Percentiles rank a stretch among this genome's conserved stretches.
Conservation (phyloP, 2,797 vertebrate genomes). For the Chrosomus eos region DNA sequence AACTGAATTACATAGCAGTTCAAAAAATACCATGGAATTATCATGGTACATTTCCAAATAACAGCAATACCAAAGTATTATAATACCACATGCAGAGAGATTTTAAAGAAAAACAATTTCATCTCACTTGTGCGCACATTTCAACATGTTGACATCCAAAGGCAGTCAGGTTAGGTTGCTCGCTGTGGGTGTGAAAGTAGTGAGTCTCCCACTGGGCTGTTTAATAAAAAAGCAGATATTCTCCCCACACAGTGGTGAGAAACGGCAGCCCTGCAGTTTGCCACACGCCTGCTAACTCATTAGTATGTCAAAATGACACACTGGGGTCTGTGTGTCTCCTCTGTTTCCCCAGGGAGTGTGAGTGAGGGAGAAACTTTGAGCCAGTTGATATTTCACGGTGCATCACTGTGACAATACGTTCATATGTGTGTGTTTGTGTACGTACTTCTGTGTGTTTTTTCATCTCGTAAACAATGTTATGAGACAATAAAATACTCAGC, state of each 20-base stretch:
- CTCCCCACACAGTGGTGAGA: slow-evolving; percentile 39
- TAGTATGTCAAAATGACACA: slow-evolving; percentile 53
- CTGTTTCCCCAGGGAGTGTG: slow-evolving; percentile 13
- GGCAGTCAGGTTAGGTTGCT: slow-evolving; percentile 37
- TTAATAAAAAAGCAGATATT: slow-evolving; percentile 53
- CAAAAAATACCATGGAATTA: background rate
- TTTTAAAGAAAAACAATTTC: slow-evolving; percentile 12
- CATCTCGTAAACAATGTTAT: slow-evolving; percentile 54
- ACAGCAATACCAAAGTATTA: background rate
- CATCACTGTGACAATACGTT: slow-evolving; percentile 29
- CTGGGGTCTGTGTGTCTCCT: slow-evolving; percentile 19
- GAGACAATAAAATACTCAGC: slow-evolving; percentile 54
- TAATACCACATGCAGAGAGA: background rate
- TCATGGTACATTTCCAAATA: background rate
- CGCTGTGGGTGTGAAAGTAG: slow-evolving; percentile 26
- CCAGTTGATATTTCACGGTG: slow-evolving; percentile 21
- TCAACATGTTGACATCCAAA: slow-evolving; percentile 22
- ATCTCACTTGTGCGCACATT: slow-evolving; percentile 5
- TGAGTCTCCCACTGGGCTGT: slow-evolving; percentile 42
- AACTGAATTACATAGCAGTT: background rate
- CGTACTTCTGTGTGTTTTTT: slow-evolving; percentile 6
- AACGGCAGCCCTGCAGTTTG: slow-evolving; percentile 21
- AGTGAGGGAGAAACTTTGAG: slow-evolving; percentile 21
- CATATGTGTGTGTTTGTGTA: background rate
- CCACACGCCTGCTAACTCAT: slow-evolving; percentile 38